Conservation (phyloP, 1,140 invertebrate species). For the Lordiphosa mommai region DNA sequence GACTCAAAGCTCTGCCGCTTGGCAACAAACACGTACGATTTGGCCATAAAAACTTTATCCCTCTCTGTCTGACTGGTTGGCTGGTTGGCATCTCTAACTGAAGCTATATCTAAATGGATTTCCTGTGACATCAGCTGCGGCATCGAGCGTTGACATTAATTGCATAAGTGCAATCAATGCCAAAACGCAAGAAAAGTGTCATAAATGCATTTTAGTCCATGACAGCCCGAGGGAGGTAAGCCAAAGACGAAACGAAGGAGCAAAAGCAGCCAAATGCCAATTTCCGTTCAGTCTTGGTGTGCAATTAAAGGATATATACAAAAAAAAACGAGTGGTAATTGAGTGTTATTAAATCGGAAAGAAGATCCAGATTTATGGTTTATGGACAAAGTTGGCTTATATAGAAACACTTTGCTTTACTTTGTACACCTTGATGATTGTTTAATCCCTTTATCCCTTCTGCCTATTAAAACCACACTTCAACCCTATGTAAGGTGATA, state of each 20-base stretch:
- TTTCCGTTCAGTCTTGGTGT: conserved; percentile 9
- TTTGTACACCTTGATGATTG: no score
- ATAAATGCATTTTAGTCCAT: conserved; percentile 28
- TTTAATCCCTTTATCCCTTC: no score
- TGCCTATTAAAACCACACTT: not conserved
- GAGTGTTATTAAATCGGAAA: not conserved
- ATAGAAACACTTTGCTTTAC: no score
- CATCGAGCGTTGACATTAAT: conserved; percentile 48
- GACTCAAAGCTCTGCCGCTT: conserved; percentile 42
- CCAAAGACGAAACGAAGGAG: no score
- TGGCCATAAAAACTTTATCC: conserved; percentile 53
- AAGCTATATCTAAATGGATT: conserved; percentile 56
- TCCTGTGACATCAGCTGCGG: conserved; percentile 40
- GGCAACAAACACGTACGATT: conserved; percentile 58
- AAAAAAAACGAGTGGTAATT: not conserved
- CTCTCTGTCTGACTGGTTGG: not conserved
- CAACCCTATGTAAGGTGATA: conserved; percentile 6
- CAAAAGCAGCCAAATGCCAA: not conserved
- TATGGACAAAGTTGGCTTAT: no score
- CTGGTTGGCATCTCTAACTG: conserved; percentile 36
- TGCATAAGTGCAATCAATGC: conserved; percentile 64
- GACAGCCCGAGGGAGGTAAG: conserved; percentile 8
- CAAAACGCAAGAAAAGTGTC: conserved; percentile 23
- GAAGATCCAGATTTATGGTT: no score
- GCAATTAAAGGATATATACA: conserved; percentile 20